These are phyloP conservation scores for Mesoligia furuncula DNA, from an alignment of 2,888 invertebrate genomes.

Conservation along the genomic window DNA sequence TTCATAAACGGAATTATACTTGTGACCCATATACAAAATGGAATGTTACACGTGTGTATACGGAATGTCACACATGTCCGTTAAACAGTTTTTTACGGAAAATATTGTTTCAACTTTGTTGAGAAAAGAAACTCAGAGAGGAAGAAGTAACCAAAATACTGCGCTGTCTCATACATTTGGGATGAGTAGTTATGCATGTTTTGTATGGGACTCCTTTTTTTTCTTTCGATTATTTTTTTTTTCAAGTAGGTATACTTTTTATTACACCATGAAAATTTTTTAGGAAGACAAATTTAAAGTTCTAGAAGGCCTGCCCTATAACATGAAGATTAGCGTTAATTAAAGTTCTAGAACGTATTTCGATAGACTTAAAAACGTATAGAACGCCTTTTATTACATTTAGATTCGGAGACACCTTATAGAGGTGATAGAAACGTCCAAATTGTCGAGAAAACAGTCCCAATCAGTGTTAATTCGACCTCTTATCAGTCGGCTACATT, in stretches of 20 bases:
- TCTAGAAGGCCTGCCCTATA: not conserved
- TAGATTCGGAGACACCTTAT: not conserved
- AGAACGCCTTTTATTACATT: not conserved
- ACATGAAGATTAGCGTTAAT: not conserved
- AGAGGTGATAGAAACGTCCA: conserved; percentile 13
- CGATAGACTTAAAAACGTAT: not conserved
- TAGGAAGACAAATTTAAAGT: not conserved
- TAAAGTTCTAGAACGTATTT: not conserved
- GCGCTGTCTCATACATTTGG: not conserved
- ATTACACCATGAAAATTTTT: not conserved
- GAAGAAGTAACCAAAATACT: not conserved
- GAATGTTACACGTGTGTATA: no score
- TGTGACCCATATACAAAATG: not conserved
- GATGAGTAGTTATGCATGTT: not conserved
- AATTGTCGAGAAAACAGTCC: conserved; percentile 29
- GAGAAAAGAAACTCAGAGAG: not conserved
- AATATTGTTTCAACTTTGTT: no score
- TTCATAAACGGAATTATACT: not conserved
- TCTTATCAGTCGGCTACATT: conserved; percentile 59
- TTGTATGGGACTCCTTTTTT: not conserved
- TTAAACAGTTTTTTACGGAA: not conserved
- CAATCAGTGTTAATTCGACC: conserved; percentile 51
- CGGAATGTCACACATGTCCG: no score
- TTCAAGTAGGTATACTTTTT: not conserved
- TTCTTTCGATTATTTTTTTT: not conserved